These are phyloP conservation scores for Motacilla tschutschensis DNA, from an alignment of 2,113 vertebrate species.

Conservation along the genomic window DNA sequence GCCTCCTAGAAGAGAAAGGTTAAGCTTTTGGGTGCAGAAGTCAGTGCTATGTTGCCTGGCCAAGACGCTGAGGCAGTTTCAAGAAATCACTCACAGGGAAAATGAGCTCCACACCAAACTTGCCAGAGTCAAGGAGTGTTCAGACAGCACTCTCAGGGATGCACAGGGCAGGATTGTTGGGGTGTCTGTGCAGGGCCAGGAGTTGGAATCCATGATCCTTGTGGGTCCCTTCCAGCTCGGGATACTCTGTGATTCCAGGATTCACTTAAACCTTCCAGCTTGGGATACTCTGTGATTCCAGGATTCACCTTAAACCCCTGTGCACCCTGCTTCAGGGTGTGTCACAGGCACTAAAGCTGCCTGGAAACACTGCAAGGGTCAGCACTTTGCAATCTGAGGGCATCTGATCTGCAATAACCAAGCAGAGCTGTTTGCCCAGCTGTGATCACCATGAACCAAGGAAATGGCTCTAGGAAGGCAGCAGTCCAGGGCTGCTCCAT, in stretches of 20 bases:
- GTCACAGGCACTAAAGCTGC: background rate
- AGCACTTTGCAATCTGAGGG: background rate
- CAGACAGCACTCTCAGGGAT: background rate
- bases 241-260: too few species aligned
- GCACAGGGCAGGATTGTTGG: background rate
- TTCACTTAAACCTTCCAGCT: too few species aligned
- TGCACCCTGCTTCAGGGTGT: rapidly evolving
- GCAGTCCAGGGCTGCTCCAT: background rate
- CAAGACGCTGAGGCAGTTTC: background rate
- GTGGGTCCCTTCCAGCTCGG: background rate
- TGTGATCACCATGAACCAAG: background rate
- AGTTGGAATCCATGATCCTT: background rate
- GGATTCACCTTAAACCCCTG: background rate
- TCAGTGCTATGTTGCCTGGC: background rate
- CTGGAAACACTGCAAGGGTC: background rate
- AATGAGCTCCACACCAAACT: background rate
- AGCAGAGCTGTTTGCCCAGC: background rate
- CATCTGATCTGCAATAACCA: background rate
- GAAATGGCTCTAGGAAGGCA: background rate
- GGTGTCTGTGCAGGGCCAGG: background rate
- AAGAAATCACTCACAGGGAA: background rate
- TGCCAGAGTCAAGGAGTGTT: background rate
- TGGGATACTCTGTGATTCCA: background rate
- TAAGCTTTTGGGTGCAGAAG: background rate
- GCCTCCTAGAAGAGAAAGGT: background rate